Conservation (phyloP, 1,140 invertebrate species). For the Aphidius gifuensis region DNA sequence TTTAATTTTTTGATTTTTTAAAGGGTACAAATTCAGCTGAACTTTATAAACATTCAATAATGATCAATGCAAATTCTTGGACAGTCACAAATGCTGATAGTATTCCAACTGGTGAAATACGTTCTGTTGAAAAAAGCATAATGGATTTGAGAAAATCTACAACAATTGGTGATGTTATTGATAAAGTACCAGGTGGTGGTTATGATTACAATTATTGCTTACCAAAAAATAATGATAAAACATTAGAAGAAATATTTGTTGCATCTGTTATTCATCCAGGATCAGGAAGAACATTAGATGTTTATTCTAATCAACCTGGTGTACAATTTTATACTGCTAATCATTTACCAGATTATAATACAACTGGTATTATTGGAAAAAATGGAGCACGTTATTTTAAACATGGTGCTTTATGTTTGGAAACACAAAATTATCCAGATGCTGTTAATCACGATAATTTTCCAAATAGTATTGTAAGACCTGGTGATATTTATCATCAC, state of each 20-base stretch:
- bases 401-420: constrained; percentile 82
- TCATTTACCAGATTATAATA: constrained; percentile 60
- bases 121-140: constrained; percentile 56
- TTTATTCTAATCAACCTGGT: constrained; percentile 83
- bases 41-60: constrained; percentile 71
- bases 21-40: constrained; percentile 53
- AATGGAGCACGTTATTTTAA: constrained; percentile 65
- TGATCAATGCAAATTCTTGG: constrained; percentile 73
- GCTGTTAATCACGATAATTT: constrained; percentile 81
- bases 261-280: constrained; percentile 64
- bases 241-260: constrained; percentile 30
- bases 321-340: constrained; percentile 88
- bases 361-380: constrained; percentile 65
- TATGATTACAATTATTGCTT: constrained; percentile 71
- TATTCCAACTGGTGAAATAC: constrained; percentile 77
- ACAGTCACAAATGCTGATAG: constrained; percentile 70
- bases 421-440: constrained; percentile 91
- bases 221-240: constrained; percentile 19
- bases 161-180: constrained; percentile 54
- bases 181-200: constrained; percentile 54
- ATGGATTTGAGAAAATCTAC: constrained; percentile 61
- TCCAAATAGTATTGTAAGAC: constrained; percentile 68
- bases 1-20: constrained; percentile 25
- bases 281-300: constrained; percentile 71
- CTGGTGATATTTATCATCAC: constrained; percentile 70